A percentile compares a stretch with the other conserved stretches of the same genome.
Conservation (phyloP, 2,113 vertebrate genomes). For the Calyptommatus sinebrachiatus region DNA sequence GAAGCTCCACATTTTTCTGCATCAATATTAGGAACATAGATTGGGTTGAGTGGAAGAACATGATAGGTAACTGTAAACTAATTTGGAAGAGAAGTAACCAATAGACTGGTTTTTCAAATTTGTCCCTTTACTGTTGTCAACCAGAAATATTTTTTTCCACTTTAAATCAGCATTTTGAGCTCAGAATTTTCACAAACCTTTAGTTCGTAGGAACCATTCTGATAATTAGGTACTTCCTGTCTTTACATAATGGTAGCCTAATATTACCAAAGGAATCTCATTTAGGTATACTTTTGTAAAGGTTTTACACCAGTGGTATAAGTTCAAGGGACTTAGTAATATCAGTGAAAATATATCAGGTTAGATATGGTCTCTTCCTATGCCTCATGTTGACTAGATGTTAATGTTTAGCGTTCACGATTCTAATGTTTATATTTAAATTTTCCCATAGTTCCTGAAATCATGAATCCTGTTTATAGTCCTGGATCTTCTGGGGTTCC, state of each 20-base stretch:
- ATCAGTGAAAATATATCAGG: background rate
- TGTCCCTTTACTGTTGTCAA: no score
- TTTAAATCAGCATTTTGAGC: no score
- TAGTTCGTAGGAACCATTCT: background rate
- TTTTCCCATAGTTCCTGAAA: constrained; percentile 67
- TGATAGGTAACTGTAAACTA: no score
- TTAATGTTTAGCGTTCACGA: background rate
- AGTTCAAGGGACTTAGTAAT: background rate
- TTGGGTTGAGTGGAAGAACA: no score
- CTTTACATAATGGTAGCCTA: background rate
- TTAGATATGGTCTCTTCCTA: accelerated
- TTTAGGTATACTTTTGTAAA: background rate
- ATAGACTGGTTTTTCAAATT: no score
- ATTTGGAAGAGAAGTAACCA: no score
- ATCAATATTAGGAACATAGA: no score
- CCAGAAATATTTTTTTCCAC: no score
- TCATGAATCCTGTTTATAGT: constrained; percentile 98
- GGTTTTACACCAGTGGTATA: background rate
- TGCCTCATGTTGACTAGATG: background rate
- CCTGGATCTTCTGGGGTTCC: constrained; percentile 95
- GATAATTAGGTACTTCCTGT: background rate
- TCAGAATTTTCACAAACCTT: no score
- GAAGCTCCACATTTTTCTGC: no score
- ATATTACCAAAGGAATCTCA: background rate
- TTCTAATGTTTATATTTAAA: background rate